phyloP scores from a whole-genome alignment of 1,140 invertebrate genomes.

The Drosophila persimilis region DNA sequence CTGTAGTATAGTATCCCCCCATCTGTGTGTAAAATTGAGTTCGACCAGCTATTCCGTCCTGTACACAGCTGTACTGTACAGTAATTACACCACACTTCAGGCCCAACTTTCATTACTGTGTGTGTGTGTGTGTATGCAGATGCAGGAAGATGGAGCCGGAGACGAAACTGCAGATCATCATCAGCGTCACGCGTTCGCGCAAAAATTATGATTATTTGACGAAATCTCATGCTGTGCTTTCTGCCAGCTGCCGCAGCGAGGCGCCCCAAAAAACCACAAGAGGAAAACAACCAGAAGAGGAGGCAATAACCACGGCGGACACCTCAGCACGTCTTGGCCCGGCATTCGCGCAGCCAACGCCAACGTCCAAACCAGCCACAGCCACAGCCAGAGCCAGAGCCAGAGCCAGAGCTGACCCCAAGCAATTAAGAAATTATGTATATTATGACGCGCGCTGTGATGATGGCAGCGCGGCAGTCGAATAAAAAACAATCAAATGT shows the following conservation, averaged over 20 bases:
- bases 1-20: no score
- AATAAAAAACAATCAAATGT: slow-evolving; percentile 64
- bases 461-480: slow-evolving; percentile 53
- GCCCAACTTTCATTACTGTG: slow-evolving; percentile 18
- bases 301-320: slow-evolving; percentile 40
- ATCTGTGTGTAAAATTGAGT: no score
- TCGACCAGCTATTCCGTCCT: neutral
- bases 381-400: slow-evolving; percentile 22
- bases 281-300: slow-evolving; percentile 31
- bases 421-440: slow-evolving; percentile 80
- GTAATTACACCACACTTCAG: slow-evolving; percentile 11
- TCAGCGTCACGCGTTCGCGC: slow-evolving; percentile 26
- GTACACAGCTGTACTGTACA: neutral
- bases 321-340: slow-evolving; percentile 4
- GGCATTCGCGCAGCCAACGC: slow-evolving; percentile 13
- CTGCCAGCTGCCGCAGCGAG: slow-evolving; percentile 32
- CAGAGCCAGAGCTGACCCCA: slow-evolving; percentile 48
- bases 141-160: slow-evolving; percentile 14
- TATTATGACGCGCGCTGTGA: slow-evolving; percentile 68
- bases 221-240: slow-evolving; percentile 47
- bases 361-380: slow-evolving; percentile 10
- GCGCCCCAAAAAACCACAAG: slow-evolving; percentile 28
- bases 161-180: slow-evolving; percentile 28
- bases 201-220: slow-evolving; percentile 53
- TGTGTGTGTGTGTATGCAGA: neutral